Evolutionary conservation across 2,797 vertebrate genomes (phyloP).

Genomic region (Phaenicophaeus curvirostris): DNA sequence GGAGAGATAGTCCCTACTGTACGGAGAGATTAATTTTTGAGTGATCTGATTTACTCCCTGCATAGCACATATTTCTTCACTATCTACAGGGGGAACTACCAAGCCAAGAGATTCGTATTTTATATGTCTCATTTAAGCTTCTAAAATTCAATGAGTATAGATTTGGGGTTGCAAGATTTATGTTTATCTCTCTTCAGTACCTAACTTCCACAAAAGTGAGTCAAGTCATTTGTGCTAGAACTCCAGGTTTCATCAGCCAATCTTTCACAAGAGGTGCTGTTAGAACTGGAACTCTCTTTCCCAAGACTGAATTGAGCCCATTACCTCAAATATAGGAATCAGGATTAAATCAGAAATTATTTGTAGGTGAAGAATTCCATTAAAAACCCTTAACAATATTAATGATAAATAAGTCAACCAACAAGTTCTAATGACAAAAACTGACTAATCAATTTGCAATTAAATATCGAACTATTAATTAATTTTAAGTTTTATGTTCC

Average conservation of each 20-base stretch:
- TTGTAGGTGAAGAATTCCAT: background rate
- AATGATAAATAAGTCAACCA: background rate
- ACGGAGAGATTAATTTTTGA: background rate
- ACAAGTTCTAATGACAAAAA: conserved; percentile 5
- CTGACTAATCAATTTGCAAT: background rate
- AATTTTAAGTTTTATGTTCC: conserved; percentile 32
- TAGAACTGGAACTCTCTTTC: background rate
- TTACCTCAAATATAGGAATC: background rate
- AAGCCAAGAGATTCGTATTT: background rate
- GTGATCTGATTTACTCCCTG: background rate
- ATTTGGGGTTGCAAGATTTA: conserved; percentile 12
- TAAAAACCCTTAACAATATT: background rate
- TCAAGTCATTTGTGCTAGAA: background rate
- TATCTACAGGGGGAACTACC: background rate
- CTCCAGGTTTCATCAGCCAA: background rate
- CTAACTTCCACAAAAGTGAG: background rate
- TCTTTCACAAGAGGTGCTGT: background rate
- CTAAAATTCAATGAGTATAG: background rate
- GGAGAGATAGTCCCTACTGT: background rate
- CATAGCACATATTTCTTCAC: background rate
- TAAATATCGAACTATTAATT: conserved; percentile 18
- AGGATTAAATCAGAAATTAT: background rate
- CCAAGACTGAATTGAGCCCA: background rate
- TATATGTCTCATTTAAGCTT: background rate
- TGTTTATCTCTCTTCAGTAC: background rate